These are phyloP conservation scores for Hipposideros larvatus DNA, from an alignment of 2,797 vertebrate species.

Conservation along the genomic window DNA sequence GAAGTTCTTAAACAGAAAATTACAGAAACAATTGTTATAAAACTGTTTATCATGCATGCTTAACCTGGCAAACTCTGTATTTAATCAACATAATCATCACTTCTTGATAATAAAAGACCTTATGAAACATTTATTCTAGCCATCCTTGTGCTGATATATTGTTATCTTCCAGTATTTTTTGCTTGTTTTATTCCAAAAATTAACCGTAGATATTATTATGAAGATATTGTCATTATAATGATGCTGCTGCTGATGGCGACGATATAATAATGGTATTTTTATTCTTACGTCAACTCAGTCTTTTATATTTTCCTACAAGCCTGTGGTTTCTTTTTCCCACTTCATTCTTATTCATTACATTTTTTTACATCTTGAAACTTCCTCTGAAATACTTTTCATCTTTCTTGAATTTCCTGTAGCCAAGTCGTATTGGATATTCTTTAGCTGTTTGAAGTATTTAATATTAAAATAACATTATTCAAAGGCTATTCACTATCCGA, in stretches of 20 bases:
- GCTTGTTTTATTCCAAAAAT: not conserved
- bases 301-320: not conserved
- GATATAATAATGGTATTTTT: not conserved
- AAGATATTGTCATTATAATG: not conserved
- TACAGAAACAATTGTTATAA: not conserved
- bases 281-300: not conserved
- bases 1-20: not conserved
- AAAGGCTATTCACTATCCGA: accelerated
- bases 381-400: not conserved
- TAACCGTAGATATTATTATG: not conserved
- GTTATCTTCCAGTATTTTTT: not conserved
- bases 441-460: not conserved
- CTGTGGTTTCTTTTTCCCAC: not conserved
- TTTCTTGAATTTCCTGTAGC: not conserved
- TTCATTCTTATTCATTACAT: not conserved
- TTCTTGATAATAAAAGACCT: not conserved
- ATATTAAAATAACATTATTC: not conserved
- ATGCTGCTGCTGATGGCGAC: not conserved
- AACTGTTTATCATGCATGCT: not conserved
- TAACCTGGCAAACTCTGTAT: not conserved
- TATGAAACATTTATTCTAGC: not conserved
- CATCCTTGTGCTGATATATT: not conserved
- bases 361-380: not conserved
- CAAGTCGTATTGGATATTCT: not conserved
- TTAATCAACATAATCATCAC: not conserved